A percentile compares a stretch with the other conserved stretches of the same genome.
phyloP scores from a whole-genome alignment of 2,113 vertebrate genomes.

The Catharus fuscescens region DNA sequence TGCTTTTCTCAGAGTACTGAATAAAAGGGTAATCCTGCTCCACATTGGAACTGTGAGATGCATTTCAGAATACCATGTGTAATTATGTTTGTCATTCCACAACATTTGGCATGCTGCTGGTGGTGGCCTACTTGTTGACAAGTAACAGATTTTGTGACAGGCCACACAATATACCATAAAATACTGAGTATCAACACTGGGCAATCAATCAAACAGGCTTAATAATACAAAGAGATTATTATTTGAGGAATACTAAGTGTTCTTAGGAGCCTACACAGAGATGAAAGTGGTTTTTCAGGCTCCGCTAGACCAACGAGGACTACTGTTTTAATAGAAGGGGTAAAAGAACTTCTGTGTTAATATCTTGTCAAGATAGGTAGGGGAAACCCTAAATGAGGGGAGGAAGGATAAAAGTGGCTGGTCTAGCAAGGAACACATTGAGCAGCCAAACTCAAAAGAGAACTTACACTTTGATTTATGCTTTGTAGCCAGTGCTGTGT shows the following conservation, averaged over 20 bases:
- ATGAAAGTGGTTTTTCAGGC: not conserved
- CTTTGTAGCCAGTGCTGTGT: conserved; percentile 8
- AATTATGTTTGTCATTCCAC: conserved; percentile 59
- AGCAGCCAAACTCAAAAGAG: not conserved
- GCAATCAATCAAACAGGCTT: conserved; percentile 39
- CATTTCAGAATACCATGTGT: conserved; percentile 47
- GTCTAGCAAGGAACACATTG: not conserved
- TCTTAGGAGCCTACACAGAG: not conserved
- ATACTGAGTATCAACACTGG: conserved; percentile 52
- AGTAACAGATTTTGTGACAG: conserved; percentile 64
- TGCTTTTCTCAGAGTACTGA: not conserved
- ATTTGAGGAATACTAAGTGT: conserved; percentile 2
- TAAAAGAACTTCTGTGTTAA: not conserved
- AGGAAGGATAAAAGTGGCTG: not conserved
- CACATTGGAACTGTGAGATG: not conserved
- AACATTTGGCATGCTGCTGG: conserved; percentile 43
- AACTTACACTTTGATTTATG: conserved; percentile 16
- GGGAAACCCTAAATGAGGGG: not conserved
- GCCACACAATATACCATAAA: conserved; percentile 64
- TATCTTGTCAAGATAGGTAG: not conserved
- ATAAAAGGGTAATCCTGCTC: not conserved
- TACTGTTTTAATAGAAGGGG: not conserved
- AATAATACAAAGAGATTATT: conserved; percentile 44
- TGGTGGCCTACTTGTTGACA: conserved; percentile 65
- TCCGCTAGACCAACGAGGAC: not conserved